phyloP scores from a whole-genome alignment of 2,113 vertebrate species.

The Sialia sialis region DNA sequence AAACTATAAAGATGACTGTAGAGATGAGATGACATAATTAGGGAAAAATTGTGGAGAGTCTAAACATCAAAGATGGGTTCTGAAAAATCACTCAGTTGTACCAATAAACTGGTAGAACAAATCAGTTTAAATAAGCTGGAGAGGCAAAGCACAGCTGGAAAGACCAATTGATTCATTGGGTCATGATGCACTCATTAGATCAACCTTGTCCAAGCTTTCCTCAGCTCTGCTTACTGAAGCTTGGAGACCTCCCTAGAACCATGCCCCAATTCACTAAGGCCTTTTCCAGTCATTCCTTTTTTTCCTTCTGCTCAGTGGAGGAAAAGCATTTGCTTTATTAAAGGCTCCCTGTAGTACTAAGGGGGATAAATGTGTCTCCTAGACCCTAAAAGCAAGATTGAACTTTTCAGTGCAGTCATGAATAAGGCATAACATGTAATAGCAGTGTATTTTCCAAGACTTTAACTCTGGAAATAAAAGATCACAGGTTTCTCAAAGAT shows the following conservation, averaged over 20 bases:
- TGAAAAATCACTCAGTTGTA: constrained; percentile 42
- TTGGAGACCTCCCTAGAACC: constrained; percentile 44
- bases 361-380: constrained; percentile 23
- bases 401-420: constrained; percentile 30
- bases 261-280: constrained; percentile 25
- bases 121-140: constrained; percentile 47
- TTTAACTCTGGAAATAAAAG: not conserved
- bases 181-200: constrained; percentile 65
- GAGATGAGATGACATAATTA: constrained; percentile 18
- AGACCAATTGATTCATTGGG: constrained; percentile 25
- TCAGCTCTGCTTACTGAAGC: constrained; percentile 52
- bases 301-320: constrained; percentile 15
- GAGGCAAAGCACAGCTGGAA: constrained; percentile 55
- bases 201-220: constrained; percentile 37
- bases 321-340: constrained; percentile 37
- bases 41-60: not conserved
- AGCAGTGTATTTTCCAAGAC: not conserved
- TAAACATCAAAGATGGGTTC: not conserved
- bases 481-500: not conserved
- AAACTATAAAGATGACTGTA: not conserved
- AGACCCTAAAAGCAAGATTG: constrained; percentile 27
- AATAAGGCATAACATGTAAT: constrained; percentile 12
- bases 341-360: not conserved
- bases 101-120: constrained; percentile 55
- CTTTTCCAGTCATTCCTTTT: constrained; percentile 39